Percentiles rank a stretch among this genome's conserved stretches.
phyloP scores from a whole-genome alignment of 1,140 invertebrate genomes.

The Akabosia matsudoensis region DNA sequence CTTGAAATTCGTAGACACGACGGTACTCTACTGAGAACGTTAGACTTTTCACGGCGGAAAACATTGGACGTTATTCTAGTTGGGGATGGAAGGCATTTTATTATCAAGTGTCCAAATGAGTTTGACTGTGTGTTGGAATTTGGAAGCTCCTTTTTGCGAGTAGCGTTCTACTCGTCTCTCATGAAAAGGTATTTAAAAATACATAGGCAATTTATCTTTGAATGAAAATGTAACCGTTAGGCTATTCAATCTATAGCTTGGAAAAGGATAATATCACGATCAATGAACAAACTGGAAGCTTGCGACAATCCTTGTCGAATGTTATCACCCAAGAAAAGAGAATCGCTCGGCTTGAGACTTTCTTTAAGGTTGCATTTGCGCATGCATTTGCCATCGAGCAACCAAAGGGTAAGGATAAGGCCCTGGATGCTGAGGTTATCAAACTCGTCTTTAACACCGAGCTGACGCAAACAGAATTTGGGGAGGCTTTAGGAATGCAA shows the following conservation, averaged over 20 bases:
- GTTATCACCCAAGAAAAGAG: constrained; percentile 55
- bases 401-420: constrained; percentile 52
- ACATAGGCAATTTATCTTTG: too few relatives aligned
- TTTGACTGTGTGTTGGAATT: constrained; percentile 57
- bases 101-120: constrained; percentile 59
- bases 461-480: constrained; percentile 60
- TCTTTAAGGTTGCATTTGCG: constrained; percentile 57
- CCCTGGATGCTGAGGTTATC: constrained; percentile 51
- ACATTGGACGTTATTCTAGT: constrained; percentile 47
- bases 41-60: constrained; percentile 49
- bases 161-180: constrained; percentile 26
- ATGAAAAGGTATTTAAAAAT: constrained; percentile 26
- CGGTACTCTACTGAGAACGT: constrained; percentile 50
- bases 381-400: constrained; percentile 55
- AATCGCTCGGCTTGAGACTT: constrained; percentile 55
- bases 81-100: constrained; percentile 55
- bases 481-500: constrained; percentile 59
- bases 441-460: constrained; percentile 57
- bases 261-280: background rate
- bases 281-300: constrained; percentile 42
- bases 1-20: constrained; percentile 50
- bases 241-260: background rate
- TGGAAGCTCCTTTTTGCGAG: constrained; percentile 31
- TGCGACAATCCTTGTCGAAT: constrained; percentile 50
- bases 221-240: too few relatives aligned